Base-by-base conservation (phyloP, 1,140 invertebrate genomes). In the Acromyrmex heyeri region DNA sequence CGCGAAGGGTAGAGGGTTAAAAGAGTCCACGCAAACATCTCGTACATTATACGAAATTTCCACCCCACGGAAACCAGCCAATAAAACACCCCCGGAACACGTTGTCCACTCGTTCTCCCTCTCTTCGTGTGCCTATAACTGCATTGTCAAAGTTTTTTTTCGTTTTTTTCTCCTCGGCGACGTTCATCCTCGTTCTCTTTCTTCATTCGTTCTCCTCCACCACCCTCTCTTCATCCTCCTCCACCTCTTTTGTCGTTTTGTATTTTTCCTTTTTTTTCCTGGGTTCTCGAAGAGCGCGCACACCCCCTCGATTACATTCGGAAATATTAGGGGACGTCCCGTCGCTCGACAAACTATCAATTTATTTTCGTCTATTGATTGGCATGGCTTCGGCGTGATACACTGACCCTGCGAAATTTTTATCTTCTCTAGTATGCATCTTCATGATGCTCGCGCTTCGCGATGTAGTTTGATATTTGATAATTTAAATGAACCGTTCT, bases 251-350 rank as follows among this genome's bases (percentile, higher is more conserved):
- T 79, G 75, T 85, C 77, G 85, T 70, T 88, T 86, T 87, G 88
- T 85, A 72, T 79, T 89, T 93, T 90, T 90, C 91, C 77, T 86
- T 85, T 81, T 65, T 86, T 86, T 61, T 82, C 38, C 69, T 57
- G 30, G 53, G 27, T 87, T 87, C 85, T 85, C 91, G 57, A 90
- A 91, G 87, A 82, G 90, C 88, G 89, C 78, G 87, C 89, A 95
- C 95, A 95, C 95, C 95, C 95, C 94, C 92, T 95, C 95, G 94
- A 95, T 95, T 95, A 95, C 94, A 95, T 94, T 95, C 95, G 95
- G 95, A 95, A 95, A 95, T 95, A 95, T 95, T 95, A 95, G 95
- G 95, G 95, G 95, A 95, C 95, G 95, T 94, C 95, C 95, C 94
- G 93, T 91, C 91, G 94, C 88, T 95, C 94, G 94, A 92, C 94